phyloP scores from a whole-genome alignment of 2,113 vertebrate genomes.

The Uria lomvia region DNA sequence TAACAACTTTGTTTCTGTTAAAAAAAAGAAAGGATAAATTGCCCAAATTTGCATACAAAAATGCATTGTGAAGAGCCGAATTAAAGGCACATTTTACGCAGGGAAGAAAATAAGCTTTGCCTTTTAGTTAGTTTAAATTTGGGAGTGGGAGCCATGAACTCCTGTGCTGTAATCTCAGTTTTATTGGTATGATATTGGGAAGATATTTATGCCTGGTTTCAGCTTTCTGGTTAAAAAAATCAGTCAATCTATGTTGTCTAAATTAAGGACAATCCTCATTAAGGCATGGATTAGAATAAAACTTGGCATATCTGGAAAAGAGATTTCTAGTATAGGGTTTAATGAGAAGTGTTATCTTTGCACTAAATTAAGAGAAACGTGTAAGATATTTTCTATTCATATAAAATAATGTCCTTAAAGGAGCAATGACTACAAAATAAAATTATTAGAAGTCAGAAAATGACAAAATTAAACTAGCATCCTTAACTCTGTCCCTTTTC shows the following conservation, averaged over 20 bases:
- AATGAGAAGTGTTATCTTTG: not conserved
- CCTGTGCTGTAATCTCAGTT: not conserved
- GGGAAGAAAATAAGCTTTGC: not conserved
- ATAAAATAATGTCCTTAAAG: not conserved
- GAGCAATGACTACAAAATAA: not conserved
- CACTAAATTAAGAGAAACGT: not conserved
- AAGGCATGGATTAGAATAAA: not conserved
- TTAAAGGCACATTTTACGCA: not conserved
- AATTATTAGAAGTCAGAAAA: not conserved
- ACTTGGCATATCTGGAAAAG: not conserved
- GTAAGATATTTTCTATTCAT: not conserved
- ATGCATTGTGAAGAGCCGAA: not conserved
- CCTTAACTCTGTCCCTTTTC: not conserved
- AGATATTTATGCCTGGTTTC: not conserved
- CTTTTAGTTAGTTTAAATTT: not conserved
- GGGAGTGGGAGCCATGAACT: not conserved
- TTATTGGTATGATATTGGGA: not conserved
- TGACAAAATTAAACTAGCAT: not conserved
- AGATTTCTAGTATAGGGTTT: not conserved
- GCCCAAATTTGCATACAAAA: rapidly evolving
- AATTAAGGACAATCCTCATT: not conserved
- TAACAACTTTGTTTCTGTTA: not conserved
- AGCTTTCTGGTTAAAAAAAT: not conserved
- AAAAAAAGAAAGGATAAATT: not conserved
- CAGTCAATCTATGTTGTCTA: not conserved